Base-by-base conservation (phyloP, 2,797 vertebrate genomes). In the Lindbergichthys nudifrons region DNA sequence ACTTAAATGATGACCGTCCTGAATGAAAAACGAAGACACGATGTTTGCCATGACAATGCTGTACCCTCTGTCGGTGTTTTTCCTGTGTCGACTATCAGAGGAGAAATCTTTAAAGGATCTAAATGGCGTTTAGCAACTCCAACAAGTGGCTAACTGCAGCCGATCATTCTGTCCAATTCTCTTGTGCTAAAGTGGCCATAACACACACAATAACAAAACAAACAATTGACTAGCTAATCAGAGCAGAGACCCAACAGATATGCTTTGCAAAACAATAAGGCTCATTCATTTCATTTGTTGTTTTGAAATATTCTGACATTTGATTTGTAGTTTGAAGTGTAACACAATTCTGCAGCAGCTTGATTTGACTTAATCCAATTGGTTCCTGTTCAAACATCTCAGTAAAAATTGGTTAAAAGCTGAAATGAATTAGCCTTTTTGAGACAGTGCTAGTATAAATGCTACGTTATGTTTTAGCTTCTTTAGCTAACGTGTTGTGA, bases 51-150 rank as follows among this genome's bases (percentile, higher is more conserved):
- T 36, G 73, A 70, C 71, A 42, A 64, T 12, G 65, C 58, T 80
- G 65, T 48, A 3, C 65, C 65, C 54, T 57, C 10, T 51, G 79
- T 64, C 65, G 2, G 41, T 57, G 61, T 70, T 21, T 45, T 16
- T 30, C 30, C 52, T 47, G 59, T 60, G 51, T 70, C 13, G 74
- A 81, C 75, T 65, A 54, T 79, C 73, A 69, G 62, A 77, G 61
- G 62, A 70, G 18, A 21, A 54, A 41, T 46, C 3, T 62, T 64
- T 59, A 30, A 65, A 75, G 26, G 59, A 54, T 39, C 58, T 21
- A 54, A 64, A 5, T 5, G 26, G 26, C 4, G 26, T 26, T 26
- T 26, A 26, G 26, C 3, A 23, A 13, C 5, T 3, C 4, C 12
- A 11, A 42, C 59, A 58, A 46, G 53, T 12, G 52, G 51, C 30